phyloP scores from a whole-genome alignment of 2,888 invertebrate genomes.

The Clepsis dumicolana region DNA sequence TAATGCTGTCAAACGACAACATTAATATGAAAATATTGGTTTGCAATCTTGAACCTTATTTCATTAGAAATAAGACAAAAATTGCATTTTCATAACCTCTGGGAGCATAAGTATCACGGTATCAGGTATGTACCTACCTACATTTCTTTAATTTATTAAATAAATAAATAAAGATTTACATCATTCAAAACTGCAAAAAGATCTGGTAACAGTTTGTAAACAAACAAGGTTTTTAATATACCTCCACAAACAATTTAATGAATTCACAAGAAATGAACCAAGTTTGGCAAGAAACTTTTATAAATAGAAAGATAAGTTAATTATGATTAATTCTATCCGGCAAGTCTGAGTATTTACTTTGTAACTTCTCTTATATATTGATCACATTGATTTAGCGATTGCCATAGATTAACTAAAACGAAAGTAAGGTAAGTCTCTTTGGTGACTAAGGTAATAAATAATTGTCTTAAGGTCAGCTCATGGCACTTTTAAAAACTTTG shows the following conservation, averaged over 20 bases:
- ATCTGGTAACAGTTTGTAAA: background rate
- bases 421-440: conserved; percentile 19
- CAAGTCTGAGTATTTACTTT: background rate
- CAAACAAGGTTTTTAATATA: background rate
- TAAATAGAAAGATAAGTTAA: background rate
- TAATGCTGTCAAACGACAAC: background rate
- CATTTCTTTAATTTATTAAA: background rate
- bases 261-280: background rate
- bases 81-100: background rate
- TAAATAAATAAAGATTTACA: background rate
- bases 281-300: background rate
- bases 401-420: conserved; percentile 12
- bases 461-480: background rate
- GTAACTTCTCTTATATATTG: background rate
- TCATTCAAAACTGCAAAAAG: background rate
- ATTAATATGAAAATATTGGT: background rate
- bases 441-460: conserved; percentile 26
- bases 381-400: background rate
- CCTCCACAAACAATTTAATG: background rate
- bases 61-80: conserved; percentile 23
- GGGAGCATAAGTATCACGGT: background rate
- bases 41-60: conserved; percentile 23
- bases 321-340: too few species aligned
- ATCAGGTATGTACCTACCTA: background rate
- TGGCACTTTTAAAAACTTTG: conserved; percentile 12